phyloP scores from a whole-genome alignment of 2,113 vertebrate species.

The Corythornis madagascariensis region DNA sequence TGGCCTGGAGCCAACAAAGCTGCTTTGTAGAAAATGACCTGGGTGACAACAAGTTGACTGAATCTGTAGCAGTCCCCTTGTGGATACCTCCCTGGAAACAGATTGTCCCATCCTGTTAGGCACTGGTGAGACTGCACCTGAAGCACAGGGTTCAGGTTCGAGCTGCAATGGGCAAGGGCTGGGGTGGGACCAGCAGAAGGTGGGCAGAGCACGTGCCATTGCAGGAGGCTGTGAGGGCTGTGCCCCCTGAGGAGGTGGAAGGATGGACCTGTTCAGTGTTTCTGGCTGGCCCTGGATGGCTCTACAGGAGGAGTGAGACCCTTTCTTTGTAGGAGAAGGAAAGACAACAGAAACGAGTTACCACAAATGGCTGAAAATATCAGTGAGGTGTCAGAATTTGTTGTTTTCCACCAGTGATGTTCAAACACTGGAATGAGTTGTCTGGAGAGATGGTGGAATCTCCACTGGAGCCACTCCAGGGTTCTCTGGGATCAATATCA shows the following conservation, averaged over 20 bases:
- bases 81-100: not conserved
- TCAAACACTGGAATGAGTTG: not conserved
- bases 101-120: not conserved
- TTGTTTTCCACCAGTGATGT: not conserved
- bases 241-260: not conserved
- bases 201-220: accelerated
- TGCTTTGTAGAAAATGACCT: not conserved
- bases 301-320: not conserved
- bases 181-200: not conserved
- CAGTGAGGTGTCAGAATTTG: not conserved
- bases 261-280: not conserved
- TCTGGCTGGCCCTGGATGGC: not conserved
- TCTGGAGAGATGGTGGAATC: not conserved
- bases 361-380: not conserved
- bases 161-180: not conserved
- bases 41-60: not conserved
- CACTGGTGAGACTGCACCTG: no score
- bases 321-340: not conserved
- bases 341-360: not conserved
- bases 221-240: not conserved
- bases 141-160: not conserved
- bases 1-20: not conserved
- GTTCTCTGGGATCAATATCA: accelerated
- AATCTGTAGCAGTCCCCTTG: not conserved
- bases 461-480: not conserved